Evolutionary conservation across 2,888 invertebrate species (phyloP).

Genomic region (Psylliodes chrysocephalus): DNA sequence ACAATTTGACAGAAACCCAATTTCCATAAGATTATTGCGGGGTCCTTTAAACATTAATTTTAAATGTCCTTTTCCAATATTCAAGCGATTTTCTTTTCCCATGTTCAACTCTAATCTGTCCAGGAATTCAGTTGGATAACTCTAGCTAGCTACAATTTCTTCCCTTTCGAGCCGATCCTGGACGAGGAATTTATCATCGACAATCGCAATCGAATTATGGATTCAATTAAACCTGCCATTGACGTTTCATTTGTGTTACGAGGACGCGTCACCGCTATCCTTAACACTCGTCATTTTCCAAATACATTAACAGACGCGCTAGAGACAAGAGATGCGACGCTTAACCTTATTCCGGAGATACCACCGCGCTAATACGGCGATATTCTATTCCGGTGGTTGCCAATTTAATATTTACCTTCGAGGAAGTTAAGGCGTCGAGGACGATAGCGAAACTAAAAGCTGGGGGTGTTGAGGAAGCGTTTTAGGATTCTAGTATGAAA

Average conservation of each 20-base stretch:
- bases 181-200: conserved; percentile 33
- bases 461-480: no score
- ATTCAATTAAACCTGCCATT: conserved; percentile 43
- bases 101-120: no score
- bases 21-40: no score
- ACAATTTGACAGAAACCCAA: no score
- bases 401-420: conserved; percentile 25
- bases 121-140: no score
- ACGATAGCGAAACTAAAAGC: no score
- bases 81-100: no score
- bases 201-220: conserved; percentile 42
- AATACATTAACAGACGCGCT: conserved; percentile 37
- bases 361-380: conserved; percentile 13
- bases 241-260: conserved; percentile 42
- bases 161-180: neutral
- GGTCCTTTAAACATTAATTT: no score
- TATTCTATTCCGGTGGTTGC: neutral
- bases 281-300: conserved; percentile 41
- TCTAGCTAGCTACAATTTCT: no score
- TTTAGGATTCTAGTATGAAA: no score
- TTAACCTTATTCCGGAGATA: conserved; percentile 35
- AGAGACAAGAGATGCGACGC: conserved; percentile 32
- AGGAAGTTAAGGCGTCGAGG: no score
- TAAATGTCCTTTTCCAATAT: no score
- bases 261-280: conserved; percentile 26